Percentiles rank a stretch among this genome's conserved stretches.
Conservation (phyloP, 2,797 vertebrate genomes). For the Neostethus bicornis region DNA sequence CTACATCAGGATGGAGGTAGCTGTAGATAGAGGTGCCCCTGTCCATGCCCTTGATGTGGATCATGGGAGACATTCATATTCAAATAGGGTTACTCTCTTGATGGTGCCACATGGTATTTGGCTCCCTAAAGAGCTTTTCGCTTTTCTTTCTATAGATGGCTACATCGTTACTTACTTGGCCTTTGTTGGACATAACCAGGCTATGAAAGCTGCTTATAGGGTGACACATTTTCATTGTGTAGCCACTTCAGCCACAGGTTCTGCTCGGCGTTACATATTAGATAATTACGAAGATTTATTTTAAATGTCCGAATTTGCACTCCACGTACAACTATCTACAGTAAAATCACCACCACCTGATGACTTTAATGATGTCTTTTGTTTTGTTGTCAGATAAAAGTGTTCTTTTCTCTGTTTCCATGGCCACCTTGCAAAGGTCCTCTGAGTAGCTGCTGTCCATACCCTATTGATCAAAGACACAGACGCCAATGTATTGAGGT, state of each 20-base stretch:
- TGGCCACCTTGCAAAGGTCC: slow-evolving; percentile 53
- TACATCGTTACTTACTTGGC: slow-evolving; percentile 58
- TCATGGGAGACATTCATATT: slow-evolving; percentile 74
- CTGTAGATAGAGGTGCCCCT: slow-evolving; percentile 66
- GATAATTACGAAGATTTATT: slow-evolving; percentile 37
- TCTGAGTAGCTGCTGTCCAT: slow-evolving; percentile 41
- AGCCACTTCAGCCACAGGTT: slow-evolving; percentile 22
- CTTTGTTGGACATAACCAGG: slow-evolving; percentile 49
- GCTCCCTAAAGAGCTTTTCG: slow-evolving; percentile 41
- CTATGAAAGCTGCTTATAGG: slow-evolving; percentile 43
- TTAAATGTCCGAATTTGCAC: slow-evolving; percentile 43
- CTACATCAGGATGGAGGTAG: slow-evolving; percentile 48
- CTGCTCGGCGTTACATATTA: slow-evolving; percentile 27
- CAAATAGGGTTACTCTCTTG: slow-evolving; percentile 63
- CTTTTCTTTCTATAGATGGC: slow-evolving; percentile 43
- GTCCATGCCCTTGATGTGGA: slow-evolving; percentile 76
- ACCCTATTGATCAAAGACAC: slow-evolving; percentile 68
- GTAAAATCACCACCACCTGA: slow-evolving; percentile 50
- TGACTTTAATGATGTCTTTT: slow-evolving; percentile 49
- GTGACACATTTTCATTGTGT: slow-evolving; percentile 26
- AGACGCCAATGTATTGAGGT: slow-evolving; percentile 61
- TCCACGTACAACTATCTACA: slow-evolving; percentile 40
- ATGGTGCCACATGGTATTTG: slow-evolving; percentile 32
- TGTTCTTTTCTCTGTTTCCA: slow-evolving; percentile 52
- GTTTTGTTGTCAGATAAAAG: slow-evolving; percentile 67